These are phyloP conservation scores for Varanus komodoensis DNA, from an alignment of 2,113 vertebrate species.

Conservation along the genomic window DNA sequence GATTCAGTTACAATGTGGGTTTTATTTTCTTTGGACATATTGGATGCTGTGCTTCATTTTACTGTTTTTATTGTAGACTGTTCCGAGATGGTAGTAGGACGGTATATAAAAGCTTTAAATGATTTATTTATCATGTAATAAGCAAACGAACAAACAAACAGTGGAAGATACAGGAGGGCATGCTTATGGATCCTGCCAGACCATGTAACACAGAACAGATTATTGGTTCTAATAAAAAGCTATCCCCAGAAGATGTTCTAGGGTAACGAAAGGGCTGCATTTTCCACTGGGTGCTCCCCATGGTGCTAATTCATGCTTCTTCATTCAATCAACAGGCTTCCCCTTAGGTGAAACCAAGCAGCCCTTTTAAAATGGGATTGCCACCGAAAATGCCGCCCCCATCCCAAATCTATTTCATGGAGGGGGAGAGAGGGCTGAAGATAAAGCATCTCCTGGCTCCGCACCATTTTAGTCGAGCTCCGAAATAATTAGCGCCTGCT, in stretches of 20 bases:
- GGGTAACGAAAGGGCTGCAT: accelerated
- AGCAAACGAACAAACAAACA: too few species aligned
- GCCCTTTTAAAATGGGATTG: constrained; percentile 59
- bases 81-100: too few species aligned
- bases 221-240: neutral
- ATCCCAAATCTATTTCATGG: constrained; percentile 49
- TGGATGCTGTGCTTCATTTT: too few species aligned
- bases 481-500: constrained; percentile 77
- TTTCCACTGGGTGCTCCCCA: accelerated
- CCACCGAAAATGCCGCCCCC: constrained; percentile 17
- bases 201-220: neutral
- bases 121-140: too few species aligned
- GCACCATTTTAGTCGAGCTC: constrained; percentile 69
- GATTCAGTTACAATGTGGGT: too few species aligned
- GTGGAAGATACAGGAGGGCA: neutral
- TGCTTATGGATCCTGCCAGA: neutral
- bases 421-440: constrained; percentile 18
- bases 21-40: too few species aligned
- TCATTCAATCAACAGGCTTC: neutral
- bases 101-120: too few species aligned
- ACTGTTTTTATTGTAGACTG: too few species aligned
- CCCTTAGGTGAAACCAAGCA: constrained; percentile 9
- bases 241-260: neutral
- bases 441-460: constrained; percentile 54
- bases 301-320: accelerated